Evolutionary conservation across 2,113 vertebrate species (phyloP).

Genomic region (Motacilla alba): DNA sequence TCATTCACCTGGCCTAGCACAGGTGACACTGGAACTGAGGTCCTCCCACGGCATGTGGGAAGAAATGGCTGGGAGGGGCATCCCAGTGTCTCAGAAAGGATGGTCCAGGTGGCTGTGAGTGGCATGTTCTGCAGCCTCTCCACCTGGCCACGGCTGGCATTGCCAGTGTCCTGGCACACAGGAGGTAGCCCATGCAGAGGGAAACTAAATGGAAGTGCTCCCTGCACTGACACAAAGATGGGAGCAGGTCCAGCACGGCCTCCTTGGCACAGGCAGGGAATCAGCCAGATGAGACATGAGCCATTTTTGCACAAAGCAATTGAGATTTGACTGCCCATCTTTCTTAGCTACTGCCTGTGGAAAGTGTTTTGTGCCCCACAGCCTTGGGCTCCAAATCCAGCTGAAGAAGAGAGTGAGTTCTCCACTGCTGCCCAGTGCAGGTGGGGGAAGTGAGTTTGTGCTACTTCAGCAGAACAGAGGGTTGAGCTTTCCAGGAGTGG

Average conservation of each 20-base stretch:
- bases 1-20: rapidly evolving
- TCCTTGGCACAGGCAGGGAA: not conserved
- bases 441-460: rapidly evolving
- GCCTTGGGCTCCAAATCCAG: not conserved
- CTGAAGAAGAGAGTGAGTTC: not conserved
- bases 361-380: not conserved
- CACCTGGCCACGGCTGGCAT: not conserved
- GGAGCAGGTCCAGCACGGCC: not conserved
- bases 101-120: not conserved
- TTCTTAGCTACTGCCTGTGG: not conserved
- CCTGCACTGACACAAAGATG: not conserved
- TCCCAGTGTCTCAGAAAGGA: not conserved
- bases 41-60: rapidly evolving
- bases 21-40: rapidly evolving
- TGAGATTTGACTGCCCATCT: not conserved
- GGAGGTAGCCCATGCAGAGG: rapidly evolving
- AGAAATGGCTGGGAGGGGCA: not conserved
- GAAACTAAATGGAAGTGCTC: not conserved
- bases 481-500: rapidly evolving
- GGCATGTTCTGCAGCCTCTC: not conserved
- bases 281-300: not conserved
- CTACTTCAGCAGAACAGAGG: not conserved
- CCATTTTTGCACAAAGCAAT: not conserved
- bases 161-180: not conserved
- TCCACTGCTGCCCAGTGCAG: not conserved